Percentiles rank a stretch among this genome's conserved stretches.
These are phyloP conservation scores for Sceloporus undulatus DNA, from an alignment of 2,113 vertebrate genomes.

Conservation along the genomic window DNA sequence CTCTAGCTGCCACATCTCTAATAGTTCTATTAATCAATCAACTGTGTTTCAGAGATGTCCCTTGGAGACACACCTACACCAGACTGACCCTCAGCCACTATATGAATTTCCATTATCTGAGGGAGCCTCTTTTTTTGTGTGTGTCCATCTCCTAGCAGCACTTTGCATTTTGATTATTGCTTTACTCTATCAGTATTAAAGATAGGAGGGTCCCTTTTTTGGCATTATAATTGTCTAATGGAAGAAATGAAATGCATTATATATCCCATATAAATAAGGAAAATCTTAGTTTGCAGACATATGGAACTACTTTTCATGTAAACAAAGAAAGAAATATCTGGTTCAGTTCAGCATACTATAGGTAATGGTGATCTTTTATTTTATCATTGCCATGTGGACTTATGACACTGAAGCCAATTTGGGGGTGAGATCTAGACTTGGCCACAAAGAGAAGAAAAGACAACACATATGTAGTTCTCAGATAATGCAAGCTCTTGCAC, in stretches of 20 bases:
- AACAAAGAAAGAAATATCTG: conserved; percentile 32
- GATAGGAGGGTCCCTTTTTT: conserved; percentile 64
- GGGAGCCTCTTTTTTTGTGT: conserved; percentile 43
- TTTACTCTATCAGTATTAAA: conserved; percentile 62
- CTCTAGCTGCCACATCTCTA: conserved; percentile 1
- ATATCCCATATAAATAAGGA: conserved; percentile 77
- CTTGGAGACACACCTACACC: background rate
- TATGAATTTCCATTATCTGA: conserved; percentile 53
- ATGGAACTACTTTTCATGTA: conserved; percentile 79
- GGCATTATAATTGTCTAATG: conserved; percentile 74
- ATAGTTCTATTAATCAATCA: background rate
- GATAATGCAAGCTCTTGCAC: background rate
- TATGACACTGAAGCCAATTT: conserved; percentile 23
- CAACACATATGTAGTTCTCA: background rate
- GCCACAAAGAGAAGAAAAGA: background rate
- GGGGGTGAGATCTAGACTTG: background rate
- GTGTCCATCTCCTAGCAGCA: conserved; percentile 65
- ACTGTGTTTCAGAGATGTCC: conserved; percentile 27
- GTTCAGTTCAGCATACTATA: conserved; percentile 63
- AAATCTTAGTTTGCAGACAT: conserved; percentile 80
- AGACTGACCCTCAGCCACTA: conserved; percentile 30
- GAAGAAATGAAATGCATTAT: conserved; percentile 72
- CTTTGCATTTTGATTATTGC: conserved; percentile 29
- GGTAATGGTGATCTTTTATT: conserved; percentile 49
- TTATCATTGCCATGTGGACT: conserved; percentile 37